Evolutionary conservation across 2,113 vertebrate genomes (phyloP), one percentile per base, ranked within the genome.

Genomic region (Illadopsis cleaveri): DNA sequence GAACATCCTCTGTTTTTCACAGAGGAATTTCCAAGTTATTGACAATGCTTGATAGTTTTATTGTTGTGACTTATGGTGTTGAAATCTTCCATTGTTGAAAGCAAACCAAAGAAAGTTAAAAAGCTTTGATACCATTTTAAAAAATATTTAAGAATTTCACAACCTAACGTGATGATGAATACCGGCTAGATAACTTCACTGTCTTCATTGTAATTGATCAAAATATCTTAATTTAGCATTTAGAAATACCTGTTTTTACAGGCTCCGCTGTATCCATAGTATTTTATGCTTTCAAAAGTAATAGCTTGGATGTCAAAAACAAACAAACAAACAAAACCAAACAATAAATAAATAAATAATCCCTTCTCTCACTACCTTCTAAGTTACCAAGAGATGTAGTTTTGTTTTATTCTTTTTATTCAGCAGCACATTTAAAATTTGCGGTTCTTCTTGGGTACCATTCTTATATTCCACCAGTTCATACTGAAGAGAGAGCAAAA

Each of bases 121-220:
- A 86, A 44, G 12, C 1, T 23, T 28, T 31, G 4, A 45, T 12
- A 11, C 0, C 3, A 31, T 24, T 73, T 78, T 2, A 0, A 42
- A 83, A 94, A 57, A 31, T 10, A 54, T 11, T 27, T 44, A 33
- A 44, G 4, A 66, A 48, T 27, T 13, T 20, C 5, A 4, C 58
- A 69, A 9, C 8, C 1, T 51, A 60, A 23, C 0, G 1, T 3
- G 2, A 22, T 11, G 17, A 61, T 20, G 3, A 50, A 6, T 45
- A 54, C 16, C 6, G 53, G 4, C 4, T 31, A 21, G 3, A 51
- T 61, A 65, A 38, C 4, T 7, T 22, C 9, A 2, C 18, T n/a
- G 28, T 33, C 5, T 53, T 51, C 16, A 40, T 28, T 72, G 21
- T 14, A 82, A 38, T 5, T 50, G 0, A 2, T 65, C 5, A 86